Percentiles rank a stretch among this genome's conserved stretches.
phyloP scores from a whole-genome alignment of 2,797 vertebrate genomes.

The Dallia pectoralis region DNA sequence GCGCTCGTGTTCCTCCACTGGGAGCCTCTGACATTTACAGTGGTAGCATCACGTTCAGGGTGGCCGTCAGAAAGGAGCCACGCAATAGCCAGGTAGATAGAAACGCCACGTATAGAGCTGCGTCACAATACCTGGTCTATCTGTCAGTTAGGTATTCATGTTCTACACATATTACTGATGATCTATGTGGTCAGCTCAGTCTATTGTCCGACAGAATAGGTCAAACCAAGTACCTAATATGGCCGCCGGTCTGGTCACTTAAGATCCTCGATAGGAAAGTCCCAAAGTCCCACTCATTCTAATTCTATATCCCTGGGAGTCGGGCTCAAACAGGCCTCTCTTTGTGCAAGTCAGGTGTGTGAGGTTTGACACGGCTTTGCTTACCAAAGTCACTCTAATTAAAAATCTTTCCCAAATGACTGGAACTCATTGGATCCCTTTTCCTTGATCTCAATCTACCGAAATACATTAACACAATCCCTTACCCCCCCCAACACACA shows the following conservation, averaged over 20 bases:
- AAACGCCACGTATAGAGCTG: background rate
- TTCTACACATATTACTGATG: background rate
- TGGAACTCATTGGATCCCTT: conserved; percentile 64
- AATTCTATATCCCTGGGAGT: conserved; percentile 79
- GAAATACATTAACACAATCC: conserved; percentile 3
- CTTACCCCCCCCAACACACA: background rate
- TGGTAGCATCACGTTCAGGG: background rate
- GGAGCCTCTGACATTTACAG: conserved; percentile 58
- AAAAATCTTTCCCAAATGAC: conserved; percentile 79
- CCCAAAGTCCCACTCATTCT: conserved; percentile 65
- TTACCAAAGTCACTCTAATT: conserved; percentile 80
- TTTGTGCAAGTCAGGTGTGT: conserved; percentile 53
- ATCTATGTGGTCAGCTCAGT: background rate
- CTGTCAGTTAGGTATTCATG: background rate
- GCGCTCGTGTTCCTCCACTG: conserved; percentile 53
- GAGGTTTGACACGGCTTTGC: conserved; percentile 48
- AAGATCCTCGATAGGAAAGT: conserved; percentile 34
- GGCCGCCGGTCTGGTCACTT: conserved; percentile 28
- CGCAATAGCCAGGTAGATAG: background rate
- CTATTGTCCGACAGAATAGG: background rate
- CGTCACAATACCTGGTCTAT: background rate
- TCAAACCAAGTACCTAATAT: conserved; percentile 14
- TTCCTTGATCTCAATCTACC: conserved; percentile 65
- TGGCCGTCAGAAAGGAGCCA: background rate
- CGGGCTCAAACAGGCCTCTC: conserved; percentile 65